Evolutionary conservation across 2,113 vertebrate species (phyloP).

Genomic region (Piliocolobus tephrosceles): DNA sequence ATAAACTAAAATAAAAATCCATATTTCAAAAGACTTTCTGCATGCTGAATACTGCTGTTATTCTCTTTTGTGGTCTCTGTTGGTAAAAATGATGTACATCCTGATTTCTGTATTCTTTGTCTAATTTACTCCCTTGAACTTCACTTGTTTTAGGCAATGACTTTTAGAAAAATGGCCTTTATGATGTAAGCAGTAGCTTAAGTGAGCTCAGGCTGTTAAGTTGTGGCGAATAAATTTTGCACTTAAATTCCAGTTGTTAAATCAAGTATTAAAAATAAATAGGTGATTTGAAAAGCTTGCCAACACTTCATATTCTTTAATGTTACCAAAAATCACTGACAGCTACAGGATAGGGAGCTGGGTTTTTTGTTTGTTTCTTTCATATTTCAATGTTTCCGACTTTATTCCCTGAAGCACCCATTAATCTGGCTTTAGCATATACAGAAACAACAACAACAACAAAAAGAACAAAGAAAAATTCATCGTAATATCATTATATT

Average conservation of each 20-base stretch:
- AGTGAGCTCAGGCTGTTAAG: neutral
- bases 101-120: neutral
- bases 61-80: neutral
- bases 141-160: neutral
- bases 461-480: neutral
- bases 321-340: neutral
- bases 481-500: neutral
- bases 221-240: constrained; percentile 25
- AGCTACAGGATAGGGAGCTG: neutral
- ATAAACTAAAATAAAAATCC: neutral
- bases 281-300: neutral
- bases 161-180: neutral
- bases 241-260: constrained; percentile 30
- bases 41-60: neutral
- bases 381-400: neutral
- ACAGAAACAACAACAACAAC: neutral
- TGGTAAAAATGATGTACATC: neutral
- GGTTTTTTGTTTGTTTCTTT: neutral
- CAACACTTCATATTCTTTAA: neutral
- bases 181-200: neutral
- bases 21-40: neutral
- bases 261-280: constrained; percentile 55
- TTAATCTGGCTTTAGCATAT: neutral
- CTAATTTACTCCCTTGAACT: neutral
- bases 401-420: neutral